A percentile compares a stretch with the other conserved stretches of the same genome.
Evolutionary conservation across 2,888 invertebrate genomes (phyloP).

Genomic region (Drosophila phalerata): DNA sequence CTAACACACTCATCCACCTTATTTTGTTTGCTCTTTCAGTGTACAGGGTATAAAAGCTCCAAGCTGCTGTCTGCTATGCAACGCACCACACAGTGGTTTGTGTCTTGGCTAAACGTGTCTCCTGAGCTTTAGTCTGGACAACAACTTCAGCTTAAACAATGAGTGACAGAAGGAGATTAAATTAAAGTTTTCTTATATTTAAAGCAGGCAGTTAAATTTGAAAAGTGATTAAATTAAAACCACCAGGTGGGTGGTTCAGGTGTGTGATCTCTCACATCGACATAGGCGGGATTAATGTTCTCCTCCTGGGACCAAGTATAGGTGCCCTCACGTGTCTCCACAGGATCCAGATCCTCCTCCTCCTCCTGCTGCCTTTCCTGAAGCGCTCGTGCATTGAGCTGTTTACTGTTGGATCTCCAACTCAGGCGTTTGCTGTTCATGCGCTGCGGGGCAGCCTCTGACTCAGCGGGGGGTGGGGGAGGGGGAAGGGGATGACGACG

Average conservation of each 20-base stretch:
- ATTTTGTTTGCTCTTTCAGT: not conserved
- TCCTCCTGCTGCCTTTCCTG: not conserved
- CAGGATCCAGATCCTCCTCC: not conserved
- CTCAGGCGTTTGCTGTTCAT: conserved; percentile 60
- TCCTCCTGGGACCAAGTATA: conserved; percentile 6
- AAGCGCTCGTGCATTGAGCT: conserved; percentile 15
- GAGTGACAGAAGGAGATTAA: not conserved
- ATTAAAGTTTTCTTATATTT: not conserved
- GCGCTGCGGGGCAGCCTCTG: conserved; percentile 18
- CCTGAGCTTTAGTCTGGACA: conserved; percentile 26
- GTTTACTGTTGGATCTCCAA: conserved; percentile 54
- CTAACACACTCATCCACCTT: not conserved
- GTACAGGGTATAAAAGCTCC: not conserved
- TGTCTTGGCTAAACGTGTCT: conserved; percentile 26
- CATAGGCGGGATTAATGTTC: conserved; percentile 49
- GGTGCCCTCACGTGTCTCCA: conserved; percentile 15
- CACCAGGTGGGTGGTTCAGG: conserved; percentile 50
- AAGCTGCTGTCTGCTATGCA: conserved; percentile 29
- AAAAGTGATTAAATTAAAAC: conserved; percentile 31
- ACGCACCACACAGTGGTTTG: conserved; percentile 3
- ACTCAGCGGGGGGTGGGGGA: not conserved
- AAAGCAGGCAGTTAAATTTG: not conserved
- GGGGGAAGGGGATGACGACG: conserved; percentile 19
- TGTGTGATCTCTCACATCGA: conserved; percentile 48
- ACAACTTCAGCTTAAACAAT: conserved; percentile 9